These are phyloP conservation scores for Subanguina moxae DNA, from an alignment of 1,140 invertebrate species.

Conservation along the genomic window DNA sequence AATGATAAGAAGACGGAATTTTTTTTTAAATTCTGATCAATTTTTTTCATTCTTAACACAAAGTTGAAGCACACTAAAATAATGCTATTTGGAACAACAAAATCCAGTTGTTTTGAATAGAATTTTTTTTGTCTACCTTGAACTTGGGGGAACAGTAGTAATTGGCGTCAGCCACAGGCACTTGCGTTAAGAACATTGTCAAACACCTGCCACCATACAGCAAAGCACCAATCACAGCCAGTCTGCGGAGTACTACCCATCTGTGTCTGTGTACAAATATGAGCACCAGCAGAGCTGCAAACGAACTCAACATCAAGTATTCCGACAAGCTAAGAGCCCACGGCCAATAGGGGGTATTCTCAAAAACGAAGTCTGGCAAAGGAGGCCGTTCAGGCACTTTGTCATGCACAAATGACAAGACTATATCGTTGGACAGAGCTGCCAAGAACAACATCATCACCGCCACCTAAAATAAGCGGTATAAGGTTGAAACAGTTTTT, in stretches of 20 bases:
- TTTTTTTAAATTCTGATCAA: too few relatives aligned
- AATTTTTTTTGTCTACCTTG: slow-evolving; percentile 16
- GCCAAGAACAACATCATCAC: slow-evolving; percentile 39
- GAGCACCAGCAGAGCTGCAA: slow-evolving; percentile 29
- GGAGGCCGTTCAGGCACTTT: slow-evolving; percentile 34
- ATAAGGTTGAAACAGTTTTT: not conserved
- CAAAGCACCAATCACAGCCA: slow-evolving; percentile 42
- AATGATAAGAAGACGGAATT: too few relatives aligned
- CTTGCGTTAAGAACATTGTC: slow-evolving; percentile 51
- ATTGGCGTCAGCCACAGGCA: slow-evolving; percentile 39
- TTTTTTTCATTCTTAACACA: too few relatives aligned
- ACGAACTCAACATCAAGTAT: slow-evolving; percentile 41
- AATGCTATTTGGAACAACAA: too few relatives aligned
- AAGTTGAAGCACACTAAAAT: too few relatives aligned
- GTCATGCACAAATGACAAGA: slow-evolving; percentile 47
- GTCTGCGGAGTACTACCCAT: slow-evolving; percentile 45
- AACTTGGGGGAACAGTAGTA: slow-evolving; percentile 46
- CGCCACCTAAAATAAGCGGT: slow-evolving; percentile 29
- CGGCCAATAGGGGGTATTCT: slow-evolving; percentile 39
- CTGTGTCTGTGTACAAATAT: slow-evolving; percentile 41
- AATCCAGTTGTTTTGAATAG: too few relatives aligned
- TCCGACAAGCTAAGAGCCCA: slow-evolving; percentile 39
- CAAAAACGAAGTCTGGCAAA: slow-evolving; percentile 45
- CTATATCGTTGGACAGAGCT: slow-evolving; percentile 37
- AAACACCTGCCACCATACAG: slow-evolving; percentile 46